These are phyloP conservation scores for Siniperca undulata DNA, from an alignment of 2,797 vertebrate species.

Conservation along the genomic window DNA sequence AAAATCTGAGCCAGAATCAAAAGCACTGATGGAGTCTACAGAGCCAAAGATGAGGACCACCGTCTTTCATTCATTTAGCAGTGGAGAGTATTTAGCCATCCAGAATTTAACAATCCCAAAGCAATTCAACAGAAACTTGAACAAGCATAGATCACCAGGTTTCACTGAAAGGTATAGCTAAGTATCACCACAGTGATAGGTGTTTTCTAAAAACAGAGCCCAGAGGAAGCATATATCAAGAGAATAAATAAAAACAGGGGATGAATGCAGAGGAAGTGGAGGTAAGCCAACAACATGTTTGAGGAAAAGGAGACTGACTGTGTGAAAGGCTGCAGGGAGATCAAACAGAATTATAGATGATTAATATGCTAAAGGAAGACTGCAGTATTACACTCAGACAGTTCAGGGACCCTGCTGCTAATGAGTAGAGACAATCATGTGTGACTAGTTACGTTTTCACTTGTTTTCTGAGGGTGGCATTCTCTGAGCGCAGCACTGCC, in stretches of 20 bases:
- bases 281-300: too few species aligned
- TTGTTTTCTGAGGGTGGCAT: slow-evolving; percentile 58
- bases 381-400: neutral
- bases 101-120: neutral
- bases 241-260: neutral
- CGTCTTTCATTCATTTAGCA: neutral
- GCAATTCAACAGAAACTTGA: neutral
- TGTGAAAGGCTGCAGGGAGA: neutral
- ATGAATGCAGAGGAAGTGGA: neutral
- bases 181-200: too few species aligned
- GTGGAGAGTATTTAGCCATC: neutral
- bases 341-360: neutral
- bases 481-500: slow-evolving; percentile 61
- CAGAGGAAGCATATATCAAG: neutral
- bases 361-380: too few species aligned
- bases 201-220: neutral
- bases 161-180: neutral
- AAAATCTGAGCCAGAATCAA: neutral
- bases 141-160: neutral
- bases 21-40: too few species aligned
- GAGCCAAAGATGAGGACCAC: too few species aligned
- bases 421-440: neutral
- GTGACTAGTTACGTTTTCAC: slow-evolving; percentile 56
- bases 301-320: too few species aligned
- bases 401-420: neutral